Evolutionary conservation across 2,888 invertebrate species (phyloP), one percentile per base, ranked within the genome.

Genomic region (Napeogenes inachia): DNA sequence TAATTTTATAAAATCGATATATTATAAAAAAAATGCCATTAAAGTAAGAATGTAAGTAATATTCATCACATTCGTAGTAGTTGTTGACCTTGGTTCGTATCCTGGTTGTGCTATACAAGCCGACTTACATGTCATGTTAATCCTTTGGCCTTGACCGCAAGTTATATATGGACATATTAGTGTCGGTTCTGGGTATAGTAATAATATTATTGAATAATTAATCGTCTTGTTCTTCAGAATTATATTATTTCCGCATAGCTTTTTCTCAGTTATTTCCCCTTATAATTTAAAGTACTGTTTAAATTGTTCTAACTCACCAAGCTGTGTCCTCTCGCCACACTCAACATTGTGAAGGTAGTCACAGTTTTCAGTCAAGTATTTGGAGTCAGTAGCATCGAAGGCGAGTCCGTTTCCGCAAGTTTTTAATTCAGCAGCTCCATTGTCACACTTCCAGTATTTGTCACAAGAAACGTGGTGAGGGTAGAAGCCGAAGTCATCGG

Each of bases 361-460:
- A 85, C 98, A 98, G 92, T 98, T 98, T 86, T 98, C 98, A 64
- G 97, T 96, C 79, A 97, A 91, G 92, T 94, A 97, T 92, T 97
- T 97, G 71, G 95, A 92, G 89, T 98, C 98, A 58, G 94, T 91
- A 66, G 97, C 94, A 82, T 97, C 98, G 85, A 98, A 98, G 61
- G 97, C 97, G 68, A 98, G 92, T 64, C 98, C 98, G 82, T 98
- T 98, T 63, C 98, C 98, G 91, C 98, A 98, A 55, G 97, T 97
- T 88, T 97, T 97, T 72, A 97, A 91, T 77, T 97, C 97, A 63
- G 97, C 94, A 10, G 88, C 94, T 71, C 95, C 96, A 77, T 96
- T 96, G 86, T 97, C 97, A 81, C 98, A 98, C 87, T 97, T 97
- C 96, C 96, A 98, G 90, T 98, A 98, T 87, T 97, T 97, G 92